A percentile compares a stretch with the other conserved stretches of the same genome.
Evolutionary conservation across 2,888 invertebrate species (phyloP).

Genomic region (Diaprepes abbreviatus): DNA sequence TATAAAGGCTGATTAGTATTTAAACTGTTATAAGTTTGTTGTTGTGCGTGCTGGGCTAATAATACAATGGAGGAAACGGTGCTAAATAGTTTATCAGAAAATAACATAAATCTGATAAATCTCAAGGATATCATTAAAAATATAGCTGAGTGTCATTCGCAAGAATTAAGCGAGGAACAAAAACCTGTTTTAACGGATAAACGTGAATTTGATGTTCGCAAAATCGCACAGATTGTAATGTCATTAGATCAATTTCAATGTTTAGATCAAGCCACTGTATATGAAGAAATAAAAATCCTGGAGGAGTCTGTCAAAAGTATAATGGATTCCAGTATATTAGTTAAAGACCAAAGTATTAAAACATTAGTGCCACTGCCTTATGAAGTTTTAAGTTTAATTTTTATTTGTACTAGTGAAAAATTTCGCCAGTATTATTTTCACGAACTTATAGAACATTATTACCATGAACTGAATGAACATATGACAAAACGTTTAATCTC

Average conservation of each 20-base stretch:
- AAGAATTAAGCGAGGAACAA: slow-evolving; percentile 1
- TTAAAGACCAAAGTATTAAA: slow-evolving; percentile 27
- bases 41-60: no score
- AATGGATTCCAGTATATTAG: neutral
- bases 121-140: slow-evolving; percentile 14
- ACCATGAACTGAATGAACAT: slow-evolving; percentile 20
- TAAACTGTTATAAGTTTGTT: no score
- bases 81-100: neutral
- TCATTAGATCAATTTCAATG: neutral
- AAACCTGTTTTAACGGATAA: neutral
- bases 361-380: slow-evolving; percentile 20
- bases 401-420: slow-evolving; percentile 29
- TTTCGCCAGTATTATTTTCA: slow-evolving; percentile 38
- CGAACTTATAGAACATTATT: slow-evolving; percentile 30
- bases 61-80: neutral
- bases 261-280: slow-evolving; percentile 1
- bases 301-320: neutral
- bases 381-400: slow-evolving; percentile 29
- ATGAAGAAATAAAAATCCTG: slow-evolving; percentile 1
- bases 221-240: neutral
- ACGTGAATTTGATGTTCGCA: slow-evolving; percentile 1
- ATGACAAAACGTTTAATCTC: neutral
- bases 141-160: slow-evolving; percentile 11
- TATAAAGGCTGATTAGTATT: no score
- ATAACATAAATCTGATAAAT: slow-evolving; percentile 8